Evolutionary conservation across 2,888 invertebrate genomes (phyloP), one percentile per base, ranked within the genome.

Genomic region (Pheosia gnoma): DNA sequence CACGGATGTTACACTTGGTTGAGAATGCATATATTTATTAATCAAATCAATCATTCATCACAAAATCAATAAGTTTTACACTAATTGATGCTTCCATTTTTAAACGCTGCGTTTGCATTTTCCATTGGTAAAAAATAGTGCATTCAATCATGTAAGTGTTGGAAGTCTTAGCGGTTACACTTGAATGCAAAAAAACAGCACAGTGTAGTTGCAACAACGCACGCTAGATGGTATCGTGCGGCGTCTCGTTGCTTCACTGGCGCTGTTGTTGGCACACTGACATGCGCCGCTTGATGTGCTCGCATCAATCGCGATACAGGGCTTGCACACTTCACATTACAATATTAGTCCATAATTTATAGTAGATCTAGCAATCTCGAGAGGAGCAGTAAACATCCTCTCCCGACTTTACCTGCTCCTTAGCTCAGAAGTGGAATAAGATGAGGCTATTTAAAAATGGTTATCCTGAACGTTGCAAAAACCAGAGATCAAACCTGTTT

Each of bases 261-360:
- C 53, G 49, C 49, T 3, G 51, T 11, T 9, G 53, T 56, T 56
- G 56, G 25, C 39, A 11, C 37, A 56, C 41, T 41, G n/a, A 41
- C 25, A 41, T 56, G 56, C 56, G 7, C 41, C 56, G 41, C 4
- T 56, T n/a, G 56, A 56, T 56, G 56, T 41, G n/a, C 54, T 54
- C 54, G 54, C 54, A 38, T 54, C 25, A 54, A 25, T 56, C 41
- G 56, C 41, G 25, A n/a, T 11, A 10, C 37, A 56, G 56, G 56
- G 56, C 41, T 56, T 9, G 5, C 39, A 25, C 52, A 4, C 36
- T 52, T 25, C 9, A 8, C 37, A 1, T 9, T 9, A 43, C 43
- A 10, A 3, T 43, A 43, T 43, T 9, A 10, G 41, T 41, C 41
- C 41, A 41, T 41, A 8, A 41, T 41, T 5, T 41, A 25, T 25